Conservation (phyloP, 1,140 invertebrate species). For the Orius laevigatus region DNA sequence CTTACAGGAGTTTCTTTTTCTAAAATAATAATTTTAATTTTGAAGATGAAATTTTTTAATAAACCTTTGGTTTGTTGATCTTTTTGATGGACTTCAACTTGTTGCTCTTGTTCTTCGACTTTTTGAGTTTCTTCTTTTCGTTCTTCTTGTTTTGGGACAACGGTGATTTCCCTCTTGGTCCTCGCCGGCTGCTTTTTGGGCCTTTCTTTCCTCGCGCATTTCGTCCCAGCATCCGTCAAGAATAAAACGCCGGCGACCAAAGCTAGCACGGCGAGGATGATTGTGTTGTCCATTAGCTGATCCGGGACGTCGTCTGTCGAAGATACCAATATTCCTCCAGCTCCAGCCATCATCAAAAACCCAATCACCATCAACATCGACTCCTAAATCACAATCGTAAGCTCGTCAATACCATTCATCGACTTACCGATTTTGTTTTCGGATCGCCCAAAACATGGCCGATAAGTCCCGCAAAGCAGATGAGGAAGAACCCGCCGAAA, state of each 20-base stretch:
- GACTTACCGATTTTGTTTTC: conserved; percentile 38
- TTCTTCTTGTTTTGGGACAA: conserved; percentile 6
- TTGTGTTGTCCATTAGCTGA: conserved; percentile 48
- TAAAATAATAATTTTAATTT: not conserved
- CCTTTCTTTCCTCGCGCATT: conserved; percentile 7
- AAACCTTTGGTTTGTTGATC: not conserved
- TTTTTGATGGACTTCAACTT: not conserved
- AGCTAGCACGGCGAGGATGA: conserved; percentile 47
- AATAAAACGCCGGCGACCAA: conserved; percentile 47
- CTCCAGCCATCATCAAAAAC: conserved; percentile 43
- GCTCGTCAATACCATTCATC: not conserved
- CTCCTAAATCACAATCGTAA: conserved; percentile 30
- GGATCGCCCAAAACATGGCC: conserved; percentile 45
- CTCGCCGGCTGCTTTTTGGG: conserved; percentile 1
- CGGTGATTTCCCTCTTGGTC: not conserved
- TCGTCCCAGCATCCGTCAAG: conserved; percentile 40
- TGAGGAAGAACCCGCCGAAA: conserved; percentile 47
- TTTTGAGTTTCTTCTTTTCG: conserved; percentile 2
- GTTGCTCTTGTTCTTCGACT: not conserved
- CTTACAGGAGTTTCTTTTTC: not conserved
- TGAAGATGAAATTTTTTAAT: no score
- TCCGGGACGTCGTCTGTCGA: conserved; percentile 49
- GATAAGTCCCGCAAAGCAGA: conserved; percentile 46
- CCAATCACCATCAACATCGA: conserved; percentile 46
- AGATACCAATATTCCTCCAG: conserved; percentile 47